Evolutionary conservation across 2,888 invertebrate genomes (phyloP).

Genomic region (Chrysopilus asiliformis): DNA sequence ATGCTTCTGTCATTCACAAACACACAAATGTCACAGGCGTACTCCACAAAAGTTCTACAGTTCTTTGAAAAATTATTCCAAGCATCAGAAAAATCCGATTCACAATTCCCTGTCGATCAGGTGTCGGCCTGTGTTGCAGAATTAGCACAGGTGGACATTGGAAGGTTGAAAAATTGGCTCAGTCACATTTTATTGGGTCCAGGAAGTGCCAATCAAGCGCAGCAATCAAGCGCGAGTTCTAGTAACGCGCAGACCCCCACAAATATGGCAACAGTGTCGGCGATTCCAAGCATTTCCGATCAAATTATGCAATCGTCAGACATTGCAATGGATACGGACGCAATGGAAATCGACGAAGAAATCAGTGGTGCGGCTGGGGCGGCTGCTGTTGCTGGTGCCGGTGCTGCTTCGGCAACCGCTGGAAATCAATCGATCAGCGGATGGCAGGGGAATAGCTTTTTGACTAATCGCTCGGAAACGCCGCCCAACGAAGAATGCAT

Average conservation of each 20-base stretch:
- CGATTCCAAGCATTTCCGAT: constrained; percentile 34
- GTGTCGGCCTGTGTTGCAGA: constrained; percentile 53
- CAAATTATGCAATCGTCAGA: constrained; percentile 27
- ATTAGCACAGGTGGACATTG: constrained; percentile 48
- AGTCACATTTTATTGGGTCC: constrained; percentile 52
- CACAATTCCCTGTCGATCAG: constrained; percentile 48
- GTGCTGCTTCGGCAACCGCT: constrained; percentile 12
- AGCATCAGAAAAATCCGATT: constrained; percentile 46
- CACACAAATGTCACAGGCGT: constrained; percentile 53
- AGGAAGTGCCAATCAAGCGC: constrained; percentile 24
- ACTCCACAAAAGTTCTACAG: constrained; percentile 63
- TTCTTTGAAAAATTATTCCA: constrained; percentile 64
- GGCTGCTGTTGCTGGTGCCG: constrained; percentile 17
- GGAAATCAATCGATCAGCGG: constrained; percentile 23
- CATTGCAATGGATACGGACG: constrained; percentile 25
- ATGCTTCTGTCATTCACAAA: constrained; percentile 70
- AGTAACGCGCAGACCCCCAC: constrained; percentile 42
- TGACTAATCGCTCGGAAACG: constrained; percentile 37
- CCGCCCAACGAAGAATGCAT: constrained; percentile 28
- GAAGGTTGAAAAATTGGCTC: constrained; percentile 49
- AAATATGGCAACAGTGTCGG: constrained; percentile 36
- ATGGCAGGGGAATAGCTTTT: constrained; percentile 35
- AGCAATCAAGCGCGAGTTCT: constrained; percentile 36
- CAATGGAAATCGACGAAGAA: constrained; percentile 37
- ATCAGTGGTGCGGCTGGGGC: constrained; percentile 23